These are phyloP conservation scores for Adelognathus sp. DNA, from an alignment of 2,888 invertebrate species.

Conservation along the genomic window DNA sequence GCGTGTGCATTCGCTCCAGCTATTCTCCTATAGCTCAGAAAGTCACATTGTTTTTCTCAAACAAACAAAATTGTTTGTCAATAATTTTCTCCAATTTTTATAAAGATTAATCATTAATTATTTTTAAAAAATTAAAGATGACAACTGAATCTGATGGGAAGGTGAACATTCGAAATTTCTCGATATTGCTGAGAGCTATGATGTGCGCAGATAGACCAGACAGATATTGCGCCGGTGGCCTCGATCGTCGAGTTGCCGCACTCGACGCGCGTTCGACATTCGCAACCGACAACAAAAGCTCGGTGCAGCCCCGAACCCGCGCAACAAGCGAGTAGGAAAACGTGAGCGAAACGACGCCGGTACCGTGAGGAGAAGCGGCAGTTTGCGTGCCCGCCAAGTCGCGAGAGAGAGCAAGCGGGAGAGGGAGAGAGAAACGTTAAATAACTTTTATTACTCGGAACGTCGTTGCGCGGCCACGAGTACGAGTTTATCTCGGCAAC, in stretches of 20 bases:
- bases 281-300: constrained; percentile 7
- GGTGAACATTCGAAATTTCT: background rate
- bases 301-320: constrained; percentile 31
- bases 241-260: constrained; percentile 4
- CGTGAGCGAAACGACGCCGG: background rate
- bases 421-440: constrained; percentile 35
- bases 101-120: too few species aligned
- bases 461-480: constrained; percentile 40
- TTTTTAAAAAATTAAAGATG: too few species aligned
- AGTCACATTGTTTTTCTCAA: background rate
- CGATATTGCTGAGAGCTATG: too few species aligned
- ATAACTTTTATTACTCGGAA: constrained; percentile 55
- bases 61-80: too few species aligned
- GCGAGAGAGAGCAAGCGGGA: background rate
- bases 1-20: background rate
- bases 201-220: background rate
- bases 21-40: background rate
- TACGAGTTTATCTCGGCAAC: constrained; percentile 57
- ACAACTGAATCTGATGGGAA: too few species aligned
- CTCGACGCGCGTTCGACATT: background rate
- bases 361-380: background rate
- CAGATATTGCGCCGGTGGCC: background rate
- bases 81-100: too few species aligned
- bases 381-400: constrained; percentile 23
- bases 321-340: constrained; percentile 38